Conservation (phyloP, 2,113 vertebrate genomes). For the Manacus vitellinus region DNA sequence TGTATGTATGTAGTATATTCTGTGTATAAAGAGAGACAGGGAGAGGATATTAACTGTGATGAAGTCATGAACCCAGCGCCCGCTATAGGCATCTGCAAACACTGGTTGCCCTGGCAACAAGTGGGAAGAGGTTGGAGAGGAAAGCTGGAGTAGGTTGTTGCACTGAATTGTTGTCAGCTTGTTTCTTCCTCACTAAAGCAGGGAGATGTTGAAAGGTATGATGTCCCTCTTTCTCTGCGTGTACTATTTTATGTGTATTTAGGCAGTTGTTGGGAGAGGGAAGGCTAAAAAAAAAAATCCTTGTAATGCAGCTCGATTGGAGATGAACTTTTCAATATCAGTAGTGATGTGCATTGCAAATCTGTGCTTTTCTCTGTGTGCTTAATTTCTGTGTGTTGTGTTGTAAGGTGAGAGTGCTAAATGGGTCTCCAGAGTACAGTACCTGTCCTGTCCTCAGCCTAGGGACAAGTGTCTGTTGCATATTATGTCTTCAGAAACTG, state of each 20-base stretch:
- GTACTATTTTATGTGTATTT: not conserved
- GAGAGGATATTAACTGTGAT: constrained; percentile 51
- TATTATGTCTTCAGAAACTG: not conserved
- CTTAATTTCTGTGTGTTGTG: not conserved
- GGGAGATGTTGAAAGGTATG: constrained; percentile 71
- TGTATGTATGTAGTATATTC: not conserved
- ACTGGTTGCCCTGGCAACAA: constrained; percentile 80
- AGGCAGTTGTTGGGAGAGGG: constrained; percentile 14
- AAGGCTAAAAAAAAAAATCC: not conserved
- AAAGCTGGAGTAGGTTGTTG: constrained; percentile 69
- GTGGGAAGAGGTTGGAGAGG: constrained; percentile 70
- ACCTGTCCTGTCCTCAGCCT: constrained; percentile 3
- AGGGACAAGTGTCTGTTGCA: not conserved
- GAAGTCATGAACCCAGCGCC: constrained; percentile 61
- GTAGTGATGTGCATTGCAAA: not conserved
- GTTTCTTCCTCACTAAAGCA: constrained; percentile 67
- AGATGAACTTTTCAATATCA: constrained; percentile 23
- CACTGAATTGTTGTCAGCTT: constrained; percentile 67
- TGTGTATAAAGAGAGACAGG: not conserved
- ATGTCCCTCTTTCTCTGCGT: constrained; percentile 44
- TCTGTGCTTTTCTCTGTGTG: not conserved
- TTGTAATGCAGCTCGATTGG: not conserved
- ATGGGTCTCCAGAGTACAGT: not conserved
- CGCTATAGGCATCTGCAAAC: constrained; percentile 69
- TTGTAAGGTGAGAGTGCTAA: not conserved